A percentile compares a stretch with the other conserved stretches of the same genome.
Evolutionary conservation across 2,113 vertebrate species (phyloP).

Genomic region (Elgaria multicarinata): DNA sequence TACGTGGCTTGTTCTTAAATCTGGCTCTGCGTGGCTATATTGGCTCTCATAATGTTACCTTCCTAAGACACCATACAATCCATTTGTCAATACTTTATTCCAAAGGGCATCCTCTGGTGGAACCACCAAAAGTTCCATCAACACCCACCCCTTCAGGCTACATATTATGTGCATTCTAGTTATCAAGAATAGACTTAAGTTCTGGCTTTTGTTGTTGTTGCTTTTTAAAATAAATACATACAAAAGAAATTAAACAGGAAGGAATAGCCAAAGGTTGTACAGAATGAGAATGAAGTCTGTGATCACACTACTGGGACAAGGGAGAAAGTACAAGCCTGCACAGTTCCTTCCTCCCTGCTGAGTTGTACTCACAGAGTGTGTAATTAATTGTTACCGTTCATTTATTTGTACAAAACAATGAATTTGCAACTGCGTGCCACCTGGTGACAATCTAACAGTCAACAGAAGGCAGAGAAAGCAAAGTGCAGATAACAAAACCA

Average conservation of each 20-base stretch:
- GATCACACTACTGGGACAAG: conserved; percentile 30
- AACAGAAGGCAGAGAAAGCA: not conserved
- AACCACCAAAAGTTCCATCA: not conserved
- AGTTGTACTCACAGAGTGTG: conserved; percentile 55
- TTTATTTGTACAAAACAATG: conserved; percentile 68
- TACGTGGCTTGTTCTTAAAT: no score
- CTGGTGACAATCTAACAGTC: conserved; percentile 60
- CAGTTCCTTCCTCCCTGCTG: conserved; percentile 46
- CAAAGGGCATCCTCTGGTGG: not conserved
- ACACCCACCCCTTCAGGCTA: not conserved
- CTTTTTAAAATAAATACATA: not conserved
- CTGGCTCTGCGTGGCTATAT: no score
- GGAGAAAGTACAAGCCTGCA: conserved; percentile 11
- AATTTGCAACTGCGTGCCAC: conserved; percentile 57
- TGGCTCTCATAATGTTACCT: not conserved
- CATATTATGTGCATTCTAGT: not conserved
- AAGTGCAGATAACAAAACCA: conserved; percentile 39
- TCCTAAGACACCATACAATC: not conserved
- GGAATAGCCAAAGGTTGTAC: conserved; percentile 39
- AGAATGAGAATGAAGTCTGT: conserved; percentile 43
- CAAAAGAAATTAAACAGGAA: conserved; percentile 32
- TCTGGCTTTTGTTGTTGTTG: not conserved
- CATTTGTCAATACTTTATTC: conserved; percentile 17
- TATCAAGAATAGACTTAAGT: conserved; percentile 23
- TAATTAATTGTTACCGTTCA: conserved; percentile 72